Percentiles rank a stretch among this genome's conserved stretches.
Conservation (phyloP, 1,140 invertebrate species). For the Aphelinus atriplicis region DNA sequence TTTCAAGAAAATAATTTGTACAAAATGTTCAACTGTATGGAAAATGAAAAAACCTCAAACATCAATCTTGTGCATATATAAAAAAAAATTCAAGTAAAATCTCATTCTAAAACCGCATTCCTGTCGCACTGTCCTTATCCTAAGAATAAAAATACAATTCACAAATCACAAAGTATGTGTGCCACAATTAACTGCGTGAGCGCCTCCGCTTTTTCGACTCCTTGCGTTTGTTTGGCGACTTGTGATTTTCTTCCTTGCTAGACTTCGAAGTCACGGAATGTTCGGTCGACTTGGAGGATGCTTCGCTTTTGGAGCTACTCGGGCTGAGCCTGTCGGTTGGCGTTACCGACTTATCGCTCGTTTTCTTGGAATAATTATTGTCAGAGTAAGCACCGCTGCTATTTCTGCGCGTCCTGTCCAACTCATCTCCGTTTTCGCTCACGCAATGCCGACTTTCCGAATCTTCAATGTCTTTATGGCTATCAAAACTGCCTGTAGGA, state of each 20-base stretch:
- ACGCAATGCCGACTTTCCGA: not conserved
- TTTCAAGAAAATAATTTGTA: too few species aligned
- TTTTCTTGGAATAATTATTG: not conserved
- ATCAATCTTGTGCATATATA: too few species aligned
- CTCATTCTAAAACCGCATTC: constrained; percentile 26
- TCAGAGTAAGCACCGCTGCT: constrained; percentile 30
- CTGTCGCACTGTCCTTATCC: not conserved
- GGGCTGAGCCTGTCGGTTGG: constrained; percentile 22
- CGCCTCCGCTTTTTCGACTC: constrained; percentile 42
- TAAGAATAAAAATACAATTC: constrained; percentile 25
- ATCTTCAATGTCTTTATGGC: not conserved
- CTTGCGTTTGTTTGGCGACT: constrained; percentile 42
- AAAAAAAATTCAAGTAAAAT: not conserved
- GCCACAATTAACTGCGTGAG: constrained; percentile 42
- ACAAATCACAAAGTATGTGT: not conserved
- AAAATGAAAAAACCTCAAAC: too few species aligned
- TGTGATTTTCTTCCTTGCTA: constrained; percentile 37
- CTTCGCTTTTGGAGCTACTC: constrained; percentile 40
- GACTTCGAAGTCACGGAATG: constrained; percentile 47
- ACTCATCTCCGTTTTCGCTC: not conserved
- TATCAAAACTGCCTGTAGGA: not conserved
- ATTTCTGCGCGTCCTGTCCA: not conserved
- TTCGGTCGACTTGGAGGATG: constrained; percentile 41
- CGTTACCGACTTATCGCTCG: not conserved
- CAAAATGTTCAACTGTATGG: too few species aligned